phyloP scores from a whole-genome alignment of 1,140 invertebrate genomes.

The Oryctes rhinoceros region DNA sequence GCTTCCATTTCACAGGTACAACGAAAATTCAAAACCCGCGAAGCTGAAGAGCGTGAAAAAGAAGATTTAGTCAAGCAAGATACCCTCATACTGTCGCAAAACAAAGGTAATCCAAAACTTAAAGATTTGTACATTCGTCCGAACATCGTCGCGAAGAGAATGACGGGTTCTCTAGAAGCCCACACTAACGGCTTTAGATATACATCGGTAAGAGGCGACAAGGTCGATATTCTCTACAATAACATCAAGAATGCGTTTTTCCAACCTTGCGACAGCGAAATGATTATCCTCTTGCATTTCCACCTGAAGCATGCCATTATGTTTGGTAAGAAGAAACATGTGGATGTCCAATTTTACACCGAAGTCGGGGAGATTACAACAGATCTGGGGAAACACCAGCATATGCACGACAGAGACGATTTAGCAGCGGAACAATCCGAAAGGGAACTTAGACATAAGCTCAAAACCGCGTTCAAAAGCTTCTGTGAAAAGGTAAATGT shows the following conservation, averaged over 20 bases:
- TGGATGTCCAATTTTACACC: conserved; percentile 99
- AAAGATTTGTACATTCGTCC: conserved; percentile 99
- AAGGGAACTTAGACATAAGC: conserved; percentile 92
- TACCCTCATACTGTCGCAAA: conserved; percentile 92
- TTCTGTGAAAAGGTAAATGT: conserved; percentile 89
- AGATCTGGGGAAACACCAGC: conserved; percentile 98
- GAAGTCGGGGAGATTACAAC: conserved; percentile 99
- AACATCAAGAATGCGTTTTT: conserved; percentile 99
- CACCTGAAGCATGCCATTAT: conserved; percentile 98
- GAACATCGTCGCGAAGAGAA: conserved; percentile 97
- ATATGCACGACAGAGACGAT: conserved; percentile 99
- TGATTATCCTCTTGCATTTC: conserved; percentile 99
- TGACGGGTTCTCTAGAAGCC: conserved; percentile 94
- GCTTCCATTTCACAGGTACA: conserved; percentile 71
- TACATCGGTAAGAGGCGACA: conserved; percentile 97
- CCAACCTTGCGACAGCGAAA: conserved; percentile 99
- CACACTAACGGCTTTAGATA: conserved; percentile 98
- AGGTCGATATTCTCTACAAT: conserved; percentile 99
- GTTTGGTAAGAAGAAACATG: conserved; percentile 99
- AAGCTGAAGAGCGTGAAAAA: conserved; percentile 98
- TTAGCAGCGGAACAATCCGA: conserved; percentile 98
- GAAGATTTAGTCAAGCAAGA: conserved; percentile 99
- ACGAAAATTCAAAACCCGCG: conserved; percentile 97
- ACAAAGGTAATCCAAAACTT: conserved; percentile 97
- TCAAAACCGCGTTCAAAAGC: conserved; percentile 97